Base-by-base conservation (phyloP, 1,140 invertebrate species). In the Popillia japonica region DNA sequence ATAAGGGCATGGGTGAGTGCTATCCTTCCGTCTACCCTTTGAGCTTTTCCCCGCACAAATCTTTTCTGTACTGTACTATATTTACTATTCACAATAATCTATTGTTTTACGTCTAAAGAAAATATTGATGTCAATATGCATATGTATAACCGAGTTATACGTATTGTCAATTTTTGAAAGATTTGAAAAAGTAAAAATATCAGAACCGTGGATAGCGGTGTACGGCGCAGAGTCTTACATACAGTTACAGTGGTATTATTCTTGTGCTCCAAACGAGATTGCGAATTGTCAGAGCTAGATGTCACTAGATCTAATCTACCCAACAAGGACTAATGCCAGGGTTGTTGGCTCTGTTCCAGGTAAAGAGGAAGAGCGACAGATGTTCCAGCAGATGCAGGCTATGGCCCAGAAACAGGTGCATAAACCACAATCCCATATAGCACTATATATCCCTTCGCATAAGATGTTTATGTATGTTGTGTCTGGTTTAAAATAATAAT, bases 361-460 rank as follows among this genome's bases (percentile, higher is more conserved):
- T 85, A 97, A 96, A 91, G 95, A 96, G 88, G 95, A 97, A 88
- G 96, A 97, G 89, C 91, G 95, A 84, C 93, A 95, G 88, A 96
- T 97, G 95, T 95, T 96, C 89, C 95, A 97, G 89, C 95, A 97
- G 90, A 96, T 97, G 94, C 96, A 97, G 88, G 93, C 95, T 77
- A 93, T 96, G 93, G 95, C 95, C 86, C 95, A 97, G 89, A 97
- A 97, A 91, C 96, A 97, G 95, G 96, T 96, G 92, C 92, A 92
- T 93, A 91, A 68, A 68, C 61, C 61, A 68, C 61, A 68, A 27
- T 68, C 61, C 61, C 61, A 68, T 68, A 68, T 68, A 68, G 61
- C 61, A 68, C 17, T 22, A 23, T 68, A 34, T 68, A 68, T 6
- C 22, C 27, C 27, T 34, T 34, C 27, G 27, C 27, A 34, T 34